phyloP scores from a whole-genome alignment of 2,797 vertebrate species.

The Knipowitschia caucasica region DNA sequence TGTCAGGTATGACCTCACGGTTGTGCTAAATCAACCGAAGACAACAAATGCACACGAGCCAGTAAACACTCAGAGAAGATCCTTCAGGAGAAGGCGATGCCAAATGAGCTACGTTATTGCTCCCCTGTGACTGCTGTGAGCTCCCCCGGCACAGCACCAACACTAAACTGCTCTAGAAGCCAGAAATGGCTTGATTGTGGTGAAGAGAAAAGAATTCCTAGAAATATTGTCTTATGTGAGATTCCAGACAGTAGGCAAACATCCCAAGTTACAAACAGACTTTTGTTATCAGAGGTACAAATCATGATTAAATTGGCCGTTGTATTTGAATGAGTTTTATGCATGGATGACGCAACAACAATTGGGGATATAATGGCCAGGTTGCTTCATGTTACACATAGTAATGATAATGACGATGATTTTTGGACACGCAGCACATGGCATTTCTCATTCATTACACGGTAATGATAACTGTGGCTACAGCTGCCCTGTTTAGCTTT shows the following conservation, averaged over 20 bases:
- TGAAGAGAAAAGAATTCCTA: background rate
- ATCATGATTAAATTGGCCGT: too few relatives aligned
- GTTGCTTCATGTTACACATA: too few relatives aligned
- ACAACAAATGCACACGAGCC: constrained; percentile 20
- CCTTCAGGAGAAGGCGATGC: constrained; percentile 5
- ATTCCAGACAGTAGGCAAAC: constrained; percentile 2
- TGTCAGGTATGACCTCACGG: constrained; percentile 14
- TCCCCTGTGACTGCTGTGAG: constrained; percentile 3
- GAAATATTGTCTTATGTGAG: background rate
- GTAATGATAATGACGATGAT: too few relatives aligned
- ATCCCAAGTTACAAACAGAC: background rate
- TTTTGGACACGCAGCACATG: too few relatives aligned
- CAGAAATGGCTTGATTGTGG: background rate
- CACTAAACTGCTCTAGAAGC: constrained; percentile 4
- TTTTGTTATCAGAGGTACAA: background rate
- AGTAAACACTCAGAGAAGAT: constrained; percentile 19
- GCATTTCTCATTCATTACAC: too few relatives aligned
- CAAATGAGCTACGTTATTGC: constrained; percentile 16
- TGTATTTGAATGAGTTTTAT: too few relatives aligned
- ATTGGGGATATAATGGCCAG: too few relatives aligned
- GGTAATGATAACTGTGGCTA: too few relatives aligned
- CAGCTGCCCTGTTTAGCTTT: too few relatives aligned
- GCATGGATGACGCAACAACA: too few relatives aligned
- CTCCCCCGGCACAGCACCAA: constrained; percentile 16
- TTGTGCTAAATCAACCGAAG: constrained; percentile 15